These are phyloP conservation scores for Pangasius krempfi DNA, from an alignment of 2,797 vertebrate genomes.

Conservation along the genomic window DNA sequence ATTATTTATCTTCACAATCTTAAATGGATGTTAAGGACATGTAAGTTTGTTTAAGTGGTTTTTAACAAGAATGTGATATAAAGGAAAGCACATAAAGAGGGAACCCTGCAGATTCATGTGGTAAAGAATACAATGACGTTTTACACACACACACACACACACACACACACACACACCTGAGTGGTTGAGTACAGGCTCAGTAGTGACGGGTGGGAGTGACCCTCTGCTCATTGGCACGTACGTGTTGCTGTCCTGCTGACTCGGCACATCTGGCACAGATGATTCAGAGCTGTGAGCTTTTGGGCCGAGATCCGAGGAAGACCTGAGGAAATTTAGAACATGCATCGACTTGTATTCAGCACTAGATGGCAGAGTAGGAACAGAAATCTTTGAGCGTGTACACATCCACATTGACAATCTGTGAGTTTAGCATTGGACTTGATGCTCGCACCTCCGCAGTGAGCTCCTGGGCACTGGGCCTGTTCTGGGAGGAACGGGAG, in stretches of 20 bases:
- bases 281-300: conserved; percentile 85
- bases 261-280: conserved; percentile 79
- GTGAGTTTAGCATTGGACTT: background rate
- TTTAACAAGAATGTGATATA: background rate
- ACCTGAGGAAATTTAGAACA: conserved; percentile 72
- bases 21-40: background rate
- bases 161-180: conserved; percentile 81
- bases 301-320: conserved; percentile 90
- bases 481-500: conserved; percentile 91
- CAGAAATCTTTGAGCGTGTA: background rate
- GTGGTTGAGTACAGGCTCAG: conserved; percentile 88
- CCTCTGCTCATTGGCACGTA: conserved; percentile 79
- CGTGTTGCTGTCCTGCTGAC: conserved; percentile 82
- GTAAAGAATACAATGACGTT: background rate
- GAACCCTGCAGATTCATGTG: background rate
- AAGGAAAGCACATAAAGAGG: background rate
- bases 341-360: conserved; percentile 49
- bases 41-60: background rate
- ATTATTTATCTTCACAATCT: background rate
- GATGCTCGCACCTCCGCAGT: conserved; percentile 84
- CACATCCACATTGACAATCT: conserved; percentile 56
- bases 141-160: conserved; percentile 20
- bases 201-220: conserved; percentile 80
- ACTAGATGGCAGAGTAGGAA: conserved; percentile 63
- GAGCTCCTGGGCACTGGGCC: conserved; percentile 88